Percentiles rank a stretch among this genome's conserved stretches.
Evolutionary conservation across 2,888 invertebrate species (phyloP).

Genomic region (Uloborus plumipes): DNA sequence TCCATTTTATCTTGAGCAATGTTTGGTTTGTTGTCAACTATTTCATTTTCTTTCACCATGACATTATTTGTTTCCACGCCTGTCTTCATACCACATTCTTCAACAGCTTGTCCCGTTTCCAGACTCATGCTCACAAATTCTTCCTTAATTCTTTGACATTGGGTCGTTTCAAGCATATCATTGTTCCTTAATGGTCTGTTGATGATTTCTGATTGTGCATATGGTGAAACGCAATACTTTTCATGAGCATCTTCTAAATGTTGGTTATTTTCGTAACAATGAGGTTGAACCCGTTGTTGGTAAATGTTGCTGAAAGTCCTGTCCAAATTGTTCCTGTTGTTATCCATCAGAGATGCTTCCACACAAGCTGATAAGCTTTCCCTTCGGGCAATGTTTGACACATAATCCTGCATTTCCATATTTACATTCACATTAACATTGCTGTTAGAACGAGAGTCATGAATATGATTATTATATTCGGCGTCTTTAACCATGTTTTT

Average conservation of each 20-base stretch:
- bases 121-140: too few species aligned
- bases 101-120: too few species aligned
- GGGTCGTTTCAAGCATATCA: not conserved
- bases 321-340: conserved; percentile 16
- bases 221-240: conserved; percentile 10
- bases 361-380: conserved; percentile 39
- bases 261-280: conserved; percentile 30
- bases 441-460: not conserved
- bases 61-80: too few species aligned
- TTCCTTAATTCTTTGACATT: not conserved
- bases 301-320: conserved; percentile 35
- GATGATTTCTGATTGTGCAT: conserved; percentile 11
- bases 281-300: conserved; percentile 19
- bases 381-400: conserved; percentile 20
- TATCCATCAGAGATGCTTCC: conserved; percentile 23
- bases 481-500: conserved; percentile 18
- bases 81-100: too few species aligned
- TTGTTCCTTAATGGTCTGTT: conserved; percentile 12
- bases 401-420: conserved; percentile 12
- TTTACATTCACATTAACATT: conserved; percentile 12
- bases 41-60: conserved; percentile 3
- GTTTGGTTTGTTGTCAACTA: conserved; percentile 17
- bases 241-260: not conserved
- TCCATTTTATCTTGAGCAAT: conserved; percentile 30
- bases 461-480: conserved; percentile 4